Evolutionary conservation across 2,797 vertebrate genomes (phyloP).

Genomic region (Alfaro cultratus): DNA sequence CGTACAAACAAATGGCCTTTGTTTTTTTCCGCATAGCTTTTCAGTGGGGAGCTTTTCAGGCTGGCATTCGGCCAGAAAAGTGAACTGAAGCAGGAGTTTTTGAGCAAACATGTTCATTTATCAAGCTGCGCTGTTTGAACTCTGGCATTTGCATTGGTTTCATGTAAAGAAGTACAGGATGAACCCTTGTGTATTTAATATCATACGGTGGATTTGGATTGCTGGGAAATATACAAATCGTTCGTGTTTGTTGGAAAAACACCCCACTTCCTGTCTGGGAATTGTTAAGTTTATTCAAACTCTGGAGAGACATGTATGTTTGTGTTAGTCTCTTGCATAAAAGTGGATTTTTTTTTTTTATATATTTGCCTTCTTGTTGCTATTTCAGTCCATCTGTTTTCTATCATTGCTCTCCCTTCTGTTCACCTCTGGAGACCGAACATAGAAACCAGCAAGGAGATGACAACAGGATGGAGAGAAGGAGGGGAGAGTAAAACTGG

Average conservation of each 20-base stretch:
- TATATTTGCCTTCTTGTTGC: not conserved
- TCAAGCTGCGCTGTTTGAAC: not conserved
- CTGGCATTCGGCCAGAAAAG: slow-evolving; percentile 4
- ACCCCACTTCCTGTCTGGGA: slow-evolving; percentile 39
- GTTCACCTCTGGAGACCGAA: slow-evolving; percentile 13
- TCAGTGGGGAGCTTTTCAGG: slow-evolving; percentile 38
- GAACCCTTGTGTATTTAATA: slow-evolving; percentile 49
- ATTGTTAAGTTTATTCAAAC: slow-evolving; percentile 13
- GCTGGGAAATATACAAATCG: slow-evolving; percentile 32
- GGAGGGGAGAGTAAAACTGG: slow-evolving; percentile 27
- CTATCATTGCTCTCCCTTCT: slow-evolving; percentile 29
- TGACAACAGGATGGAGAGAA: slow-evolving; percentile 24
- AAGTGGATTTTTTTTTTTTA: not conserved
- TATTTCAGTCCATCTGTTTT: slow-evolving; percentile 48
- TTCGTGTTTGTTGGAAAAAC: slow-evolving; percentile 45
- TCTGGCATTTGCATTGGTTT: not conserved
- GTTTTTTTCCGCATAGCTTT: slow-evolving; percentile 30
- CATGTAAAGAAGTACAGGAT: slow-evolving; percentile 18
- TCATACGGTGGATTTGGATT: slow-evolving; percentile 25
- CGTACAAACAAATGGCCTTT: slow-evolving; percentile 50
- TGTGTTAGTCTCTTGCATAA: slow-evolving; percentile 1
- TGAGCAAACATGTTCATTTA: not conserved
- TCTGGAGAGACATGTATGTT: slow-evolving; percentile 2
- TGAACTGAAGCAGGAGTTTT: not conserved
- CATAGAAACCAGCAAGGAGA: slow-evolving; percentile 14